Percentiles rank a stretch among this genome's conserved stretches.
These are phyloP conservation scores for Neotoxoptera formosana DNA, from an alignment of 1,140 invertebrate genomes.

Conservation along the genomic window DNA sequence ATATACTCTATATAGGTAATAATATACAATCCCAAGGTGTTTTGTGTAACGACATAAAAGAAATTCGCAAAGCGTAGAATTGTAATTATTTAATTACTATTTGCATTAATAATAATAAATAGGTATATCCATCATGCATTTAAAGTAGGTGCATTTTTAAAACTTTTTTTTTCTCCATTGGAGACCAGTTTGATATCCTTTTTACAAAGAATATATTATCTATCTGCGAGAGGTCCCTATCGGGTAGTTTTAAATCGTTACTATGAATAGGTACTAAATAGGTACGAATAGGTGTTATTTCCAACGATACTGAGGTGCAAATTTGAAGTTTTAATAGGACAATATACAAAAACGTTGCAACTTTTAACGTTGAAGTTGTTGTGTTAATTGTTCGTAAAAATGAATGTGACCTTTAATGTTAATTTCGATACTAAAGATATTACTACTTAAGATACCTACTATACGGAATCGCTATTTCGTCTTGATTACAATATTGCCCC, in stretches of 20 bases:
- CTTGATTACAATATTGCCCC: no score
- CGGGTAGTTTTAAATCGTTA: background rate
- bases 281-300: background rate
- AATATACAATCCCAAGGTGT: constrained; percentile 14
- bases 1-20: background rate
- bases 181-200: background rate
- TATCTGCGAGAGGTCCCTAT: background rate
- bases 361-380: no score
- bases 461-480: no score
- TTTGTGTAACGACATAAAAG: background rate
- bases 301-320: background rate
- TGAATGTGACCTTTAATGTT: no score
- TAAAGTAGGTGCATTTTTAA: background rate
- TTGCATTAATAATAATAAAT: background rate
- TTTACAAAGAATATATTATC: no score
- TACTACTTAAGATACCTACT: no score
- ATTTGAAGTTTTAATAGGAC: no score
- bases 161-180: background rate
- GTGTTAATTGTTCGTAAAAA: no score
- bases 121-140: background rate
- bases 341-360: no score
- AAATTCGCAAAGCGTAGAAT: background rate
- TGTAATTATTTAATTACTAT: constrained; percentile 13
- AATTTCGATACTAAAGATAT: no score
- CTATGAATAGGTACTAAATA: background rate